These are phyloP conservation scores for Stomatorhinus walkeri DNA, from an alignment of 2,797 vertebrate species.

Conservation along the genomic window DNA sequence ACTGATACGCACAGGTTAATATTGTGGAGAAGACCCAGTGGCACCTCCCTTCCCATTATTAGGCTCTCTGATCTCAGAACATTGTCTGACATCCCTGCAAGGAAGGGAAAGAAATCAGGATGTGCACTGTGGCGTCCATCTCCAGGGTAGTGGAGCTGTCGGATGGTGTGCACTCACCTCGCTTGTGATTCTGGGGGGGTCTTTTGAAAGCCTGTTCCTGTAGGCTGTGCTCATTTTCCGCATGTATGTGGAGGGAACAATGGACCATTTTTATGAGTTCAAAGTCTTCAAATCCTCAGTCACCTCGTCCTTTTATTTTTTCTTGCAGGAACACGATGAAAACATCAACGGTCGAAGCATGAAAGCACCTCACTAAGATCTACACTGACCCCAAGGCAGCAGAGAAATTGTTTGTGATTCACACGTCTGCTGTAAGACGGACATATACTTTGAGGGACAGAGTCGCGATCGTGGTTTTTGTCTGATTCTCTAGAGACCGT, in stretches of 20 bases:
- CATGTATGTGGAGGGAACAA: conserved; percentile 10
- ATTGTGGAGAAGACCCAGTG: neutral
- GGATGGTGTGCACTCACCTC: neutral
- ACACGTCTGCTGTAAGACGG: conserved; percentile 47
- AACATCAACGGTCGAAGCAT: conserved; percentile 57
- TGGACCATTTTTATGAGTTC: conserved; percentile 34
- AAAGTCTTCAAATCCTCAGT: conserved; percentile 13
- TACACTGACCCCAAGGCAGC: conserved; percentile 60
- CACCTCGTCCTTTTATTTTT: neutral
- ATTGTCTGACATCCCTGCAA: conserved; percentile 7
- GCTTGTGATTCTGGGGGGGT: neutral
- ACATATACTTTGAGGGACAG: conserved; percentile 38
- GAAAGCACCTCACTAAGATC: conserved; percentile 60
- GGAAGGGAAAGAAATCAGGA: neutral
- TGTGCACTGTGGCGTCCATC: neutral
- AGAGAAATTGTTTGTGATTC: conserved; percentile 30
- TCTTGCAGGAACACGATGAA: conserved; percentile 25
- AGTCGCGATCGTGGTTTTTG: conserved; percentile 25
- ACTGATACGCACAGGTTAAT: conserved; percentile 7
- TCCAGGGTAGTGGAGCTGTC: neutral
- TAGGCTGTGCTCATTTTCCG: conserved; percentile 16
- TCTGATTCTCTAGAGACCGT: neutral
- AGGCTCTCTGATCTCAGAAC: conserved; percentile 18
- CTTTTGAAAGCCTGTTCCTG: conserved; percentile 11
- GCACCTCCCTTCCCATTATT: neutral